Evolutionary conservation across 2,113 vertebrate species (phyloP), one percentile per base, ranked within the genome.

Genomic region (Dipodomys merriami): DNA sequence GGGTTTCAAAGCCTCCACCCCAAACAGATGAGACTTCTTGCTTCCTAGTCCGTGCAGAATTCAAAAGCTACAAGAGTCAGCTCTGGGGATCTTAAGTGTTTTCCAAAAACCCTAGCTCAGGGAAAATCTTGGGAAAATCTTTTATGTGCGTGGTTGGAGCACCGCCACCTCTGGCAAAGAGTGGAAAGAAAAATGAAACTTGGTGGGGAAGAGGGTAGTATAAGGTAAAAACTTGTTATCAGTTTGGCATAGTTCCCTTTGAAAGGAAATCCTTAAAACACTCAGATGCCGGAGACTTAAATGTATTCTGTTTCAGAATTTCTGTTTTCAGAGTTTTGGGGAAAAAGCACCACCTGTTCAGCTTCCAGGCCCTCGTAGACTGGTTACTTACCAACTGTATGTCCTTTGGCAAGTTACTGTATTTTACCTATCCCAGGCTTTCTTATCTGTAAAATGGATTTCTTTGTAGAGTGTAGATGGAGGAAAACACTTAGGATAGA

Each of bases 1-100:
- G 53, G 53, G 15, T 57, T 57, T 57, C 53, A 57, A 16, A 57
- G 53, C 53, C 12, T 57, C 53, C 53, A 57, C 53, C 53, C 23
- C 2, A 0, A 27, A 6, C 4, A n/a, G n/a, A 1, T 53, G 11
- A 57, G 69, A 15, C 19, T 20, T 11, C 57, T 22, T 2, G 8
- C 9, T 67, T 25, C 44, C 18, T 12, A 1, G 44, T 15, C 18
- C 1, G 11, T 30, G 35, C 35, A 29, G 67, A 83, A 46, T 7
- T 67, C 84, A 29, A 60, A 73, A 10, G 62, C 62, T 76, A 46
- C 1, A n/a, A 62, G 82, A 22, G 1, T 30, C 60, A 10, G 73
- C 27, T 18, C 39, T 62, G 23, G 44, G 73, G 46, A 53, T 9
- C 9, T 22, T 46, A 62, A 62, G 44, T 3, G 1, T 1, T 39